phyloP scores from a whole-genome alignment of 2,797 vertebrate species.

The Philypnodon macrostomus region DNA sequence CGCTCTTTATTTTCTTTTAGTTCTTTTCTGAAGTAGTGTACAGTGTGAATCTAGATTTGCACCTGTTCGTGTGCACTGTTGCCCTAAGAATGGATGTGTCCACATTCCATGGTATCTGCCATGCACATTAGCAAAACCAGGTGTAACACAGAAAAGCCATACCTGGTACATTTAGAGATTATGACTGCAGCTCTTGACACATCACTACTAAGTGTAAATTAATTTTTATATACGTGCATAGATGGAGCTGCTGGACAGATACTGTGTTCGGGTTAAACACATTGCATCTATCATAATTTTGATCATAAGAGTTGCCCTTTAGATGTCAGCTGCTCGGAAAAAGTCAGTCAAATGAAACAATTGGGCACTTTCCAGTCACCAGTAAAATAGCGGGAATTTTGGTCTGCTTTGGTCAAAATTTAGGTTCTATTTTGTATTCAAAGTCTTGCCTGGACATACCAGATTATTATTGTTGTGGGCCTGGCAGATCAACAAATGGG shows the following conservation, averaged over 20 bases:
- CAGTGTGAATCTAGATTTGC: conserved; percentile 14
- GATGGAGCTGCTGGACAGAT: conserved; percentile 64
- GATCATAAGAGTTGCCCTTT: conserved; percentile 64
- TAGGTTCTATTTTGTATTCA: conserved; percentile 41
- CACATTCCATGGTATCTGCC: conserved; percentile 16
- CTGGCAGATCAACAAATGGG: conserved; percentile 48
- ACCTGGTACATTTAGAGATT: conserved; percentile 11
- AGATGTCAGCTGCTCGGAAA: conserved; percentile 58
- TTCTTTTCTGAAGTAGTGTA: not conserved
- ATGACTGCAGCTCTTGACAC: conserved; percentile 34
- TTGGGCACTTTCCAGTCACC: conserved; percentile 20
- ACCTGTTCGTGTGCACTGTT: conserved; percentile 25
- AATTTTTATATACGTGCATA: conserved; percentile 23
- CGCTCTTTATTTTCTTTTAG: conserved; percentile 4
- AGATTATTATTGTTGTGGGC: conserved; percentile 35
- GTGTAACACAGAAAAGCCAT: conserved; percentile 17
- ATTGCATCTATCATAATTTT: conserved; percentile 34
- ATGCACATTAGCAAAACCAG: conserved; percentile 3
- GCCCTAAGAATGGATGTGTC: conserved; percentile 14
- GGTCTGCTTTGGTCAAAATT: conserved; percentile 36
- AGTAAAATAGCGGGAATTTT: conserved; percentile 34
- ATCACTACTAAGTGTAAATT: conserved; percentile 22
- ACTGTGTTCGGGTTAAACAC: conserved; percentile 29
- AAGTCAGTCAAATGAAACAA: conserved; percentile 32
- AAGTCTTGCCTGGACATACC: conserved; percentile 62